Evolutionary conservation across 1,140 invertebrate genomes (phyloP), one percentile per base, ranked within the genome.

Genomic region (Lordiphosa collinella): DNA sequence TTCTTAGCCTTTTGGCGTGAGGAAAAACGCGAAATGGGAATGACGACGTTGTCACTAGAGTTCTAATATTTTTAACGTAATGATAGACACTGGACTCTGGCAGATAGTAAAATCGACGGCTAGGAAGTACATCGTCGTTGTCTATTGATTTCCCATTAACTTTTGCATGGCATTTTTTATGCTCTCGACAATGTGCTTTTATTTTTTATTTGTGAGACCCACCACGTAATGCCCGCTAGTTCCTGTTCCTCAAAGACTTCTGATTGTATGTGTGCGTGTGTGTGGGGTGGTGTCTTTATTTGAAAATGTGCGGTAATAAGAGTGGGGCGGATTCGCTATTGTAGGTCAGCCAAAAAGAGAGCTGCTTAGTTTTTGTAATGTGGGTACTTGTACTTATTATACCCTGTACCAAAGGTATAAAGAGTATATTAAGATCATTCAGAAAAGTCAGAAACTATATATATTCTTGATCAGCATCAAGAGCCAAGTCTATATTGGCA

Each of bases 141-240:
- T 35, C 53, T 63, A 80, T 80, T 69, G 76, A 80, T 80, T 80
- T 80, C 55, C 76, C 66, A 80, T 80, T 80, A 82, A 57, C 66
- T 76, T 80, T 76, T 67, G 71, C 76, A 36, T 82, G 66, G 57
- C 57, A 76, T 82, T 82, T 80, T 57, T 74, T 41, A 69, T 63
- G 46, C 32, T 37, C 41, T 12, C 16, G 36, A 71, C 34, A 57
- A 44, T 54, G 35, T 62, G 52, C 41, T 66, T 66, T 63, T 66
- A n/a, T 58, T 35, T 58, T 49, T 57, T 49, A 14, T 11, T 43
- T 25, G 6, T 12, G 11, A 31, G 46, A 46, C 36, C 43, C 31
- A 22, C 6, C 16, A 16, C 11, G 61, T 43, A 11, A 3, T 13
- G n/a, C 35, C 6, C 11, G 6, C 35, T 12, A 37, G 3, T 6